Evolutionary conservation across 2,797 vertebrate species (phyloP), one percentile per base, ranked within the genome.

Genomic region (Mormyrops attenuatus): DNA sequence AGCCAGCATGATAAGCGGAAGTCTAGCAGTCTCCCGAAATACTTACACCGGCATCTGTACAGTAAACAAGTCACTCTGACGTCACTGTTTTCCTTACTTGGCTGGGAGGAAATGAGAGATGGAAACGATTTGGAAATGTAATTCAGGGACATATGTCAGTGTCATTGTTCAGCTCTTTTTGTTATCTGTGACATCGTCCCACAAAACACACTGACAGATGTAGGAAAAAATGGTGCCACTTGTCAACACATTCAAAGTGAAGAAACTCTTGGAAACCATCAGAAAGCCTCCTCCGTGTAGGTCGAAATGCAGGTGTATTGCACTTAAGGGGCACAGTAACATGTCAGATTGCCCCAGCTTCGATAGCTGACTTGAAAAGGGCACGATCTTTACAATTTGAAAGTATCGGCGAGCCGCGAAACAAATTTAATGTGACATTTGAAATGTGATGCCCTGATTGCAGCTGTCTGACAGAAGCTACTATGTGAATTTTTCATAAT

Each of bases 111-210:
- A 87, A 87, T 87, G 86, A 87, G 86, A 87, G 52, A 87, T 60
- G 86, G 53, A 60, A 87, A 60, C 53, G 52, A 60, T 60, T 57
- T 53, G 86, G 53, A 87, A 87, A 87, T 87, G 53, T 41, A 87
- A 87, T 87, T 87, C 86, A 38, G 86, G 86, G 86, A 87, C 86
- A 87, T 87, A 34, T 87, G 86, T 87, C 86, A 87, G 86, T 87
- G 86, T 87, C 86, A 63, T 57, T 87, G 53, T 87, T 87, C 53
- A 60, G 86, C 55, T 22, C 86, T 30, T 57, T 52, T 60, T 38
- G 53, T 87, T 87, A 87, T 60, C 52, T 22, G 86, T 57, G 52
- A 87, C 86, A 87, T 38, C 55, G 3, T 53, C 53, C 55, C 86
- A 87, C 86, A 87, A 55, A 63, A 87, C n/a, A 34, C 55, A 57